Evolutionary conservation across 2,797 vertebrate species (phyloP), one percentile per base, ranked within the genome.

Genomic region (Caiman crocodilus): DNA sequence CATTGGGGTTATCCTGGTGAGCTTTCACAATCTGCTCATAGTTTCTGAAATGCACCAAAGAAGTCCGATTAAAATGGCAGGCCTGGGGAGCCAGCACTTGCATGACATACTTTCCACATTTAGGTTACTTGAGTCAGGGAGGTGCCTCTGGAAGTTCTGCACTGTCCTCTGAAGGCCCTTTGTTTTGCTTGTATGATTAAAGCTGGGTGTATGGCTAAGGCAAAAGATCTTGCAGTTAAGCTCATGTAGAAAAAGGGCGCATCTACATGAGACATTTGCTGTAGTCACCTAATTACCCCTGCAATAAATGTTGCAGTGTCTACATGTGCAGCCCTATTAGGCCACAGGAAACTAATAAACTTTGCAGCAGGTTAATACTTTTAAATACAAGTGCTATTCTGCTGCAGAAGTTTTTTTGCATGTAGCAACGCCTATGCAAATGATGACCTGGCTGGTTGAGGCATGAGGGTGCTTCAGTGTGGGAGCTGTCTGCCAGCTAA

Each of bases 21-120:
- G 99, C 99, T 97, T 99, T 99, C 94, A 99, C 99, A 26, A 99
- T 99, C 98, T 99, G 99, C 97, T 99, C 99, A 6, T 99, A 99
- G 97, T 99, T 99, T 94, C 99, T 99, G 85, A 77, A 98, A 97
- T 7, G 4, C 23, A 55, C 61, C 30, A 93, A 84, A 82, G n/a
- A 79, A 79, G n/a, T 35, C 35, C 26, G 42, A 58, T 6, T 73
- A 73, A 73, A 42, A 26, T 25, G 35, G 69, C 69, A 42, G 69
- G 35, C 69, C 35, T 9, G 35, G 13, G 69, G 42, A 73, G 35
- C 23, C 32, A 50, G 35, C 35, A 23, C 67, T 69, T 30, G 18
- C 67, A 30, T 35, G 17, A 32, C n/a, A 32, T 18, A 6, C 67
- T 35, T 23, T 35, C 30, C 67, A 35, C 6, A 35, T 30, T 5